Evolutionary conservation across 2,113 vertebrate genomes (phyloP), one percentile per base, ranked within the genome.

Genomic region (Bothrops jararaca): DNA sequence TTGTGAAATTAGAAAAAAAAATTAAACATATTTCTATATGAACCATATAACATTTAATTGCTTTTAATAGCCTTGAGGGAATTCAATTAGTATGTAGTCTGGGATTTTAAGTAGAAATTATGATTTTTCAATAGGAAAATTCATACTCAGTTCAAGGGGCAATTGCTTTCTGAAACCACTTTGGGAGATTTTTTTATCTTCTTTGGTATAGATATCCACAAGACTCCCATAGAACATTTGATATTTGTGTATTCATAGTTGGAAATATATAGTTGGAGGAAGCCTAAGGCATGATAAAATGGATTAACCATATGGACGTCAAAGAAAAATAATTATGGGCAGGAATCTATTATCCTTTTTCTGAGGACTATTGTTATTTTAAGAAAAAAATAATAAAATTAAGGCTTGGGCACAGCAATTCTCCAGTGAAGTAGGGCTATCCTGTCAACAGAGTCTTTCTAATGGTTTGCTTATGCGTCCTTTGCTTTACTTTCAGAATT

Each of bases 401-500:
- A 57, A 89, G 42, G 11, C 24, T 60, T 60, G 39, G 42, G 22
- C 4, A 13, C 18, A 80, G 5, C 22, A 80, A 80, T 42, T 89
- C 5, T 90, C 89, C 57, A 87, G n/a, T 39, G 29, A 26, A 50
- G 13, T 29, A 69, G 89, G 15, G 11, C 34, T 57, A 57, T 42
- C n/a, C 20, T 74, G 89, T 34, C 13, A 69, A 45, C 45, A 45
- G 58, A 90, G 26, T 4, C 18, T 64, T 50, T 69, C 0, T 9
- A 69, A 69, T 69, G 10, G 20, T 56, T 92, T 39, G 1, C 50
- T 87, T 86, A 48, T 34, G 3, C 39, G 18, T 42, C 29, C 12
- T 89, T 34, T 91, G 52, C 4, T 52, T 5, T 87, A 10, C 58
- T 94, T 85, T 91, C 88, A 93, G 89, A 9, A 20, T 39, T 94